phyloP scores from a whole-genome alignment of 2,888 invertebrate species.

The Heliconius ismenius region DNA sequence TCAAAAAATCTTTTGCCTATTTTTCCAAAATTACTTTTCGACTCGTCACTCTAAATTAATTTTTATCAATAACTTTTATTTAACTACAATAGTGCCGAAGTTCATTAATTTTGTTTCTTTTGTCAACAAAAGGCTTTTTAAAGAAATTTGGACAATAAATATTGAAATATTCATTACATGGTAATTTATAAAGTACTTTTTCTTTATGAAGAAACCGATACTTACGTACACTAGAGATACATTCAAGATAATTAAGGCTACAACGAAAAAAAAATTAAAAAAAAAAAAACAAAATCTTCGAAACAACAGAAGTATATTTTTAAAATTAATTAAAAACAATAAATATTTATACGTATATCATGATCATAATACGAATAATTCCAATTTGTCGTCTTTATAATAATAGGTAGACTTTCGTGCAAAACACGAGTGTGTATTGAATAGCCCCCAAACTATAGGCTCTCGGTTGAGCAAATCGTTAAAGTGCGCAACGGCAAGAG shows the following conservation, averaged over 20 bases:
- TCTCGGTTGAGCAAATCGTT: constrained; percentile 25
- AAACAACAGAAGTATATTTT: constrained; percentile 15
- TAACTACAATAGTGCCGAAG: not conserved
- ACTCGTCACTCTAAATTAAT: too few relatives aligned
- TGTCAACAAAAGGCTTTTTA: not conserved
- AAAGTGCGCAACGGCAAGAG: constrained; percentile 21
- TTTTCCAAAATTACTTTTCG: too few relatives aligned
- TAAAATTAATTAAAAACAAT: constrained; percentile 22
- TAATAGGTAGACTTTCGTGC: constrained; percentile 11
- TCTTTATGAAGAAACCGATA: constrained; percentile 1
- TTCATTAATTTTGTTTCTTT: not conserved
- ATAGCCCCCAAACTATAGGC: constrained; percentile 23
- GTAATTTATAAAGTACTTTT: constrained; percentile 9
- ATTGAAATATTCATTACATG: constrained; percentile 7
- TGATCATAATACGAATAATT: constrained; percentile 24
- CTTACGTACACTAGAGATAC: not conserved
- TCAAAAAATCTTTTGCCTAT: too few relatives aligned
- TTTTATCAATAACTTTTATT: not conserved
- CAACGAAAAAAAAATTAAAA: constrained; percentile 12
- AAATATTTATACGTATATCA: constrained; percentile 25
- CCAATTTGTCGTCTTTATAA: constrained; percentile 25
- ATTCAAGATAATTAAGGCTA: constrained; percentile 15
- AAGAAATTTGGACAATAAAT: not conserved
- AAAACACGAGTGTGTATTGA: constrained; percentile 13
- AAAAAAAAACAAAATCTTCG: not conserved